Percentiles rank a stretch among this genome's conserved stretches.
Conservation (phyloP, 2,113 vertebrate genomes). For the Emydocephalus ijimae region DNA sequence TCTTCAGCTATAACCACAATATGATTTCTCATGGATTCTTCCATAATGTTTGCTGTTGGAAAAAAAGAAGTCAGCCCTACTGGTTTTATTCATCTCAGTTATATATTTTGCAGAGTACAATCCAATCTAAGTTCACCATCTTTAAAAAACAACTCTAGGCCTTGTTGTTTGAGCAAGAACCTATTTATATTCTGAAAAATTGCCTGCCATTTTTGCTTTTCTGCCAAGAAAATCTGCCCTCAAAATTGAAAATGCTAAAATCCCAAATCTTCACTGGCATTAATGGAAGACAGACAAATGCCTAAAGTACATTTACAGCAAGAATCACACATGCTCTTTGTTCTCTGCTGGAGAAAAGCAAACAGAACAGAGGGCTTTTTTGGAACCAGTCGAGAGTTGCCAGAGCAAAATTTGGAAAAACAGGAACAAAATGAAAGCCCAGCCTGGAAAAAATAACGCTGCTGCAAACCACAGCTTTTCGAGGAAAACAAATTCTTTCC, state of each 20-base stretch:
- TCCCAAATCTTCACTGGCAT: neutral
- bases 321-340: neutral
- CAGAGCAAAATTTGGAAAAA: neutral
- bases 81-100: neutral
- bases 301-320: neutral
- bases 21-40: neutral
- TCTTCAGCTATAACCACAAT: neutral
- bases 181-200: neutral
- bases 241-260: neutral
- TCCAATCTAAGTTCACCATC: neutral
- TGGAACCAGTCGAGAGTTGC: neutral
- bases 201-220: neutral
- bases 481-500: neutral
- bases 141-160: neutral
- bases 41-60: neutral
- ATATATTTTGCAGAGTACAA: neutral
- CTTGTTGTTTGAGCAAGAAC: neutral
- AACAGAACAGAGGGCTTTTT: neutral
- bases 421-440: neutral
- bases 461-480: constrained; percentile 9
- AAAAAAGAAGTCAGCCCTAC: neutral
- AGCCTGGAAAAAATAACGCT: constrained; percentile 14
- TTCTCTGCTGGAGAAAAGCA: neutral
- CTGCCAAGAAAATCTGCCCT: neutral
- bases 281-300: neutral